A percentile compares a stretch with the other conserved stretches of the same genome.
phyloP scores from a whole-genome alignment of 2,113 vertebrate species.

The Mobula birostris region DNA sequence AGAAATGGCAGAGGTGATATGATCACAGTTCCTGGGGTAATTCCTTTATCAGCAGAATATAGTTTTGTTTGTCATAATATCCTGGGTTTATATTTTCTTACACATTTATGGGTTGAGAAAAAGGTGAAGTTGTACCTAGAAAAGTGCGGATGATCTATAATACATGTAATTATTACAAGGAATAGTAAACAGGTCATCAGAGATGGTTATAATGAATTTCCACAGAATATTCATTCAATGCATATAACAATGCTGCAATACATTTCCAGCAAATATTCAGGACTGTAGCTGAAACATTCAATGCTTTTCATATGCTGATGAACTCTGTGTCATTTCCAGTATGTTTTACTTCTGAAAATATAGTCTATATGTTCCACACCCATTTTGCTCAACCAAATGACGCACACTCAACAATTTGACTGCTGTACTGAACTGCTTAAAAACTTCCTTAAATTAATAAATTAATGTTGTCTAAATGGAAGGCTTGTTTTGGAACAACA shows the following conservation, averaged over 20 bases:
- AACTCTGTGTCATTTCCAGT: background rate
- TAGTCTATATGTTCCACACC: background rate
- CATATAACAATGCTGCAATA: background rate
- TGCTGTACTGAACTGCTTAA: too few species aligned
- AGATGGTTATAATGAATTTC: background rate
- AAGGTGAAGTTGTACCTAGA: background rate
- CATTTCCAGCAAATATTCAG: background rate
- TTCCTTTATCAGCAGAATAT: too few species aligned
- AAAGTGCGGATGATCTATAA: background rate
- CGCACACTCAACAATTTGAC: background rate
- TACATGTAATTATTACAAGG: background rate
- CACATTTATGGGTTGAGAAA: background rate
- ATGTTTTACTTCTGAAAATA: background rate
- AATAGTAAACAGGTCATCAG: background rate
- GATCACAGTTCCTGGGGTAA: background rate
- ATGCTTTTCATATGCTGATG: background rate
- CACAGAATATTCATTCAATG: background rate
- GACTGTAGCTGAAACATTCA: background rate
- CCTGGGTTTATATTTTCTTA: background rate
- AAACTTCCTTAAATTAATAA: too few species aligned
- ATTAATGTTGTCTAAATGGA: background rate
- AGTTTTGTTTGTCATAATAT: background rate
- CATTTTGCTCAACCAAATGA: background rate
- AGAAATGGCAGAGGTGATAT: background rate
- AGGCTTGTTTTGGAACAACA: background rate